A percentile compares a stretch with the other conserved stretches of the same genome.
Evolutionary conservation across 2,888 invertebrate species (phyloP).

Genomic region (Rhabditophanes sp.): DNA sequence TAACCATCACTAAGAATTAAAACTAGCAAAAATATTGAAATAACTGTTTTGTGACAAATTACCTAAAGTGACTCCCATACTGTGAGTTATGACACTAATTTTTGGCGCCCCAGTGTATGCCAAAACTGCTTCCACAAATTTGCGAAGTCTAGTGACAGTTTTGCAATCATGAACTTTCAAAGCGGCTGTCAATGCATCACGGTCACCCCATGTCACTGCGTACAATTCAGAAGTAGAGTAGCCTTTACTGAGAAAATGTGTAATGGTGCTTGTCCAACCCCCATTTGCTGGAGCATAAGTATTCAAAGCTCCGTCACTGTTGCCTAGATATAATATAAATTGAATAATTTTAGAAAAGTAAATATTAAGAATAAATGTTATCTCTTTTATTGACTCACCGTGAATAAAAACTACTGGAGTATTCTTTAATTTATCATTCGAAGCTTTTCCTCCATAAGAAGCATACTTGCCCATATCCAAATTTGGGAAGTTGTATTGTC

Average conservation of each 20-base stretch:
- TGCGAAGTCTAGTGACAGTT: slow-evolving; percentile 11
- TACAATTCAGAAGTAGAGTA: slow-evolving; percentile 26
- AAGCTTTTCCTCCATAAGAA: slow-evolving; percentile 10
- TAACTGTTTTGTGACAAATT: no score
- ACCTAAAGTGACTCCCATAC: slow-evolving; percentile 22
- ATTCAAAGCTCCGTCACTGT: slow-evolving; percentile 33
- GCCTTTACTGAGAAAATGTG: slow-evolving; percentile 15
- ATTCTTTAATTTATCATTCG: slow-evolving; percentile 19
- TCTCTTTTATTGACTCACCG: no score
- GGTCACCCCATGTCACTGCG: slow-evolving; percentile 33
- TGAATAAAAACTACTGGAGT: slow-evolving; percentile 34
- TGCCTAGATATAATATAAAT: no score
- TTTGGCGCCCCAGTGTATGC: slow-evolving; percentile 12
- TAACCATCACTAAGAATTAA: no score
- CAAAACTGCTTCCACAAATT: slow-evolving; percentile 16
- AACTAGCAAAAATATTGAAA: no score
- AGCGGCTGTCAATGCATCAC: slow-evolving; percentile 11
- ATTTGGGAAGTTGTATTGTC: slow-evolving; percentile 10
- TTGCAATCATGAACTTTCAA: slow-evolving; percentile 11
- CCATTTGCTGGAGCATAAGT: no score
- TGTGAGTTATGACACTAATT: slow-evolving; percentile 14
- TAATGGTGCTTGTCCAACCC: slow-evolving; percentile 24
- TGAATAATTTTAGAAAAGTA: no score
- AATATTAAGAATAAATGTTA: no score
- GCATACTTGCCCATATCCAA: slow-evolving; percentile 10